Base-by-base conservation (phyloP, 2,797 vertebrate genomes). In the Mormyrops attenuatus region DNA sequence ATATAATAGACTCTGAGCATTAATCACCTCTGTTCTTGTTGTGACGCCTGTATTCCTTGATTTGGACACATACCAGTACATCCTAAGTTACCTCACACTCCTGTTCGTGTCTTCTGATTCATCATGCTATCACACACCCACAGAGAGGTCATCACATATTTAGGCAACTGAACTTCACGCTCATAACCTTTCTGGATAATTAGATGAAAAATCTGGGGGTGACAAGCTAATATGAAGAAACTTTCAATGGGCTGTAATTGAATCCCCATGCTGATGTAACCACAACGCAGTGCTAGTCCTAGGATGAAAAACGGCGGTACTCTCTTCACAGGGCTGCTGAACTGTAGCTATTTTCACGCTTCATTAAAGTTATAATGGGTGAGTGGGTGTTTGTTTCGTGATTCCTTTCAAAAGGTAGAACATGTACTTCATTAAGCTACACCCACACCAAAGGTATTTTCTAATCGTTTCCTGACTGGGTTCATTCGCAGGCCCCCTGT, bases 371-470 rank as follows among this genome's bases (percentile, higher is more conserved):
- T 80, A 88, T 73, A 88, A 88, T 88, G 88, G 88, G 44, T 0
- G 88, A 17, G 88, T 88, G 88, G 88, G 88, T 88, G 88, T 77
- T 53, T 77, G 66, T 88, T 88, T 88, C 47, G 50, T 88, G 49
- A 88, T 77, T 77, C 63, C n/a, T 13, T 80, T 77, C 30, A 66
- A 77, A 50, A 88, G 66, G 88, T 77, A 88, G 88, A 77, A 88
- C 63, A 88, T 88, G 88, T 53, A 53, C 49, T 77, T 53, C 88
- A 80, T 88, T 88, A 88, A 88, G 47, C 30, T 88, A 88, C 60
- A 20, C 88, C 88, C 88, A 88, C 88, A 30, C 63, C 38, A 9
- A 50, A 47, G 44, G 52, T 63, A 53, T 77, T 77, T 88, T 50
- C 69, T 52, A 57, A 77, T 50, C 38, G 20, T 69, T 88, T 87